phyloP scores from a whole-genome alignment of 2,797 vertebrate species.

The Bovichtus variegatus region DNA sequence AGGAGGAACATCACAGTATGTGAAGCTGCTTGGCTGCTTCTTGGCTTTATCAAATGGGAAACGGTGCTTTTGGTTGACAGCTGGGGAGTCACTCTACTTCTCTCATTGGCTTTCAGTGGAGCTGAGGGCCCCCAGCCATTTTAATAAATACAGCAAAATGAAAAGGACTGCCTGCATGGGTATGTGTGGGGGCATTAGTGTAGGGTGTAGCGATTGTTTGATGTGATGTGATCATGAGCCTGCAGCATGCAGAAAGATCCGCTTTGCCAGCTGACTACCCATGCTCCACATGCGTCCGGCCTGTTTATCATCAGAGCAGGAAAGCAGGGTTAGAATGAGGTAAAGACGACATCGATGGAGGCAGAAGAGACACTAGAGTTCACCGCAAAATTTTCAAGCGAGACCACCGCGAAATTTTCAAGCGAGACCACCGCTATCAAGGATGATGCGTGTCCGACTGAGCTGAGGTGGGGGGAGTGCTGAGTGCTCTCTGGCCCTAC shows the following conservation, averaged over 20 bases:
- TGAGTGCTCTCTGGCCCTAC: conserved; percentile 3
- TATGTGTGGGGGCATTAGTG: conserved; percentile 25
- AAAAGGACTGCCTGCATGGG: conserved; percentile 34
- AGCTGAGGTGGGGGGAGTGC: neutral
- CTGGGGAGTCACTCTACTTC: conserved; percentile 38
- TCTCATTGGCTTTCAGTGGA: conserved; percentile 44
- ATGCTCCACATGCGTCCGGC: conserved; percentile 68
- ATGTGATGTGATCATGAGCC: conserved; percentile 59
- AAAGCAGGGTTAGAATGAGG: conserved; percentile 52
- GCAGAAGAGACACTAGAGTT: conserved; percentile 27
- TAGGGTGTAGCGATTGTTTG: conserved; percentile 18
- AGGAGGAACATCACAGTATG: conserved; percentile 37
- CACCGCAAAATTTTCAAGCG: conserved; percentile 34
- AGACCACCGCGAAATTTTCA: conserved; percentile 32
- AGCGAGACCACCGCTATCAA: conserved; percentile 24
- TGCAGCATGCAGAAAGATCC: conserved; percentile 56
- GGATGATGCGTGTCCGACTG: conserved; percentile 38
- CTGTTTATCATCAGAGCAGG: conserved; percentile 65
- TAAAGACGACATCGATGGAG: conserved; percentile 35
- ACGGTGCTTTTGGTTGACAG: conserved; percentile 39
- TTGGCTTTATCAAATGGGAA: conserved; percentile 47
- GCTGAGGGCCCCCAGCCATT: conserved; percentile 43
- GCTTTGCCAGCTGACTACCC: conserved; percentile 67
- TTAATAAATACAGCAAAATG: conserved; percentile 31
- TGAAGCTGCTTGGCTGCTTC: conserved; percentile 53